These are phyloP conservation scores for Capromys pilorides DNA, from an alignment of 2,797 vertebrate species.

Conservation along the genomic window DNA sequence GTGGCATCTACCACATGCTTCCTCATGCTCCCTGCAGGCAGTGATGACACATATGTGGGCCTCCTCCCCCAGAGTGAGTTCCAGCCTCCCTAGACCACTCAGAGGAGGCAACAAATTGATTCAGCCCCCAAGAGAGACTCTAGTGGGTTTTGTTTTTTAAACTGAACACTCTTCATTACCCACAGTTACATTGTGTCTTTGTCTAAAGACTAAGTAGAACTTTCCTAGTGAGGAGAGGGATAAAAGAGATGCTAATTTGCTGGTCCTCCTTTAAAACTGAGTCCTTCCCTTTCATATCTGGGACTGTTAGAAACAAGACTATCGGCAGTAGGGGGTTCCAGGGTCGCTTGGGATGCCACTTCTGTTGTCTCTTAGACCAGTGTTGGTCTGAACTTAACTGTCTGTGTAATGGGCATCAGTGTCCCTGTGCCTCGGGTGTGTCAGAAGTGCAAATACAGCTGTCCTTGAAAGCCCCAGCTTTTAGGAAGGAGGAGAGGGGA, in stretches of 20 bases:
- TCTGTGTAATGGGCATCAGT: background rate
- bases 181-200: conserved; percentile 3
- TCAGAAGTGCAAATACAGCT: too few species aligned
- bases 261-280: background rate
- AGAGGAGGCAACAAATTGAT: background rate
- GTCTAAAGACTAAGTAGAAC: conserved; percentile 29
- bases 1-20: too few species aligned
- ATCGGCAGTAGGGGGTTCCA: background rate
- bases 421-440: background rate
- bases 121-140: background rate
- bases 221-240: background rate
- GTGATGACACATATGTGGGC: background rate
- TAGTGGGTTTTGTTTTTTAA: background rate
- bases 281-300: background rate
- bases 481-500: background rate
- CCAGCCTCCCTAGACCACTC: background rate
- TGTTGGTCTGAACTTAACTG: background rate
- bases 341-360: background rate
- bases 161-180: background rate
- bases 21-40: too few species aligned
- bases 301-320: background rate
- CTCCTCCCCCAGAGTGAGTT: fast-evolving
- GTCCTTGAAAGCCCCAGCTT: background rate
- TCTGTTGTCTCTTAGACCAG: background rate
- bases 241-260: conserved; percentile 17